Evolutionary conservation across 1,140 invertebrate genomes (phyloP).

Genomic region (Euborellia annulipes): DNA sequence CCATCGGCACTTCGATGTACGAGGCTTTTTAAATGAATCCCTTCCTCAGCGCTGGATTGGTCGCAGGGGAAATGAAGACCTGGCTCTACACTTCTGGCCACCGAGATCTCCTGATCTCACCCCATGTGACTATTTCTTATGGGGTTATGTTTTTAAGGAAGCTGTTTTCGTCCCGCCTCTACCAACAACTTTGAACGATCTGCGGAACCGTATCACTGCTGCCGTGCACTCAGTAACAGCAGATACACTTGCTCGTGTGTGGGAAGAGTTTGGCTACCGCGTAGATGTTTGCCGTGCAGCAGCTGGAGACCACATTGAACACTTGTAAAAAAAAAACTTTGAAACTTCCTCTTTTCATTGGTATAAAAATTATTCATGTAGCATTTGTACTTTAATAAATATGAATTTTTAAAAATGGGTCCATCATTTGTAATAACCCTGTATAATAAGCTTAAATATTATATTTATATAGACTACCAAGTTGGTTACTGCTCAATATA

Average conservation of each 20-base stretch:
- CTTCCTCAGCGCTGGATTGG: no score
- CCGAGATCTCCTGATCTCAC: conserved; percentile 17
- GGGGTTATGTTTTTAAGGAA: conserved; percentile 17
- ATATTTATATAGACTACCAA: neutral
- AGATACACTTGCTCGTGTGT: conserved; percentile 2
- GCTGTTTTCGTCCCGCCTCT: conserved; percentile 10
- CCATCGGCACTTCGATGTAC: no score
- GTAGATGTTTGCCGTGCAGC: conserved; percentile 3
- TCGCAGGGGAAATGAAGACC: no score
- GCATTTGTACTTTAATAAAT: neutral
- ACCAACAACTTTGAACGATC: neutral
- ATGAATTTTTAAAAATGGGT: conserved; percentile 1
- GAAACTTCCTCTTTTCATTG: neutral
- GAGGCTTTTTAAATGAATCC: no score
- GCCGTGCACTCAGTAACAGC: conserved; percentile 1
- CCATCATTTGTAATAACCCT: no score
- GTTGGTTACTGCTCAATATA: no score
- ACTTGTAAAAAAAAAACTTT: neutral
- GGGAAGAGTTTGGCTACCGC: conserved; percentile 1
- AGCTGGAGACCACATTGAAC: conserved; percentile 1
- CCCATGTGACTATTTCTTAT: conserved; percentile 15
- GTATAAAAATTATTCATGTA: neutral
- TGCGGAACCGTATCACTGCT: neutral
- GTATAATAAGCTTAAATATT: no score
- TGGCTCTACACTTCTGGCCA: conserved; percentile 14